phyloP scores from a whole-genome alignment of 2,113 vertebrate species.

The Petrocephalus microphthalmus region DNA sequence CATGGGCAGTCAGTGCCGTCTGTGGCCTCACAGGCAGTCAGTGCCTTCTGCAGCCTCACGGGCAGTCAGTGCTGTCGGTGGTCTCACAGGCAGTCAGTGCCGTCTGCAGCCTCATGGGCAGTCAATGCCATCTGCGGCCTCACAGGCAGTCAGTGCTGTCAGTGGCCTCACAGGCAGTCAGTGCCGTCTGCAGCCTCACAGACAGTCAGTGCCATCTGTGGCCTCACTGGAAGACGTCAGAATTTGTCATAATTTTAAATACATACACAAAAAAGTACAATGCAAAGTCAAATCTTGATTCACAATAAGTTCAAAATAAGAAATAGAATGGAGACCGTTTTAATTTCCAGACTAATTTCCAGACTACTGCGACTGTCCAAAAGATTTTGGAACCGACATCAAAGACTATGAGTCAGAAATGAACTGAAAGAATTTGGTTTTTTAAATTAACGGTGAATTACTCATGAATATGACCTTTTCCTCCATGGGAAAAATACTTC shows the following conservation, averaged over 20 bases:
- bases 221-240: too few relatives aligned
- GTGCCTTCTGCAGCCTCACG: neutral
- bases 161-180: neutral
- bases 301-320: neutral
- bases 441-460: slow-evolving; percentile 28
- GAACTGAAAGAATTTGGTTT: slow-evolving; percentile 29
- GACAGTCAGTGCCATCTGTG: too few relatives aligned
- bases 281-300: neutral
- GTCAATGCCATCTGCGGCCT: neutral
- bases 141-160: neutral
- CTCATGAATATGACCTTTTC: neutral
- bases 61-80: neutral
- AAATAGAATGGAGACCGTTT: neutral
- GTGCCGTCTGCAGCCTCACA: neutral
- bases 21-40: neutral
- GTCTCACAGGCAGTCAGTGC: neutral
- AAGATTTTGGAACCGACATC: slow-evolving; percentile 23
- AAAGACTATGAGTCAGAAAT: neutral
- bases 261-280: too few relatives aligned
- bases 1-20: too few relatives aligned
- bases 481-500: neutral
- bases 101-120: neutral
- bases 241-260: too few relatives aligned
- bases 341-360: too few relatives aligned
- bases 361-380: slow-evolving; percentile 14